phyloP scores from a whole-genome alignment of 30 jellyfish, hydroid and myxozoan genomes.

The Hydractinia echinata region DNA sequence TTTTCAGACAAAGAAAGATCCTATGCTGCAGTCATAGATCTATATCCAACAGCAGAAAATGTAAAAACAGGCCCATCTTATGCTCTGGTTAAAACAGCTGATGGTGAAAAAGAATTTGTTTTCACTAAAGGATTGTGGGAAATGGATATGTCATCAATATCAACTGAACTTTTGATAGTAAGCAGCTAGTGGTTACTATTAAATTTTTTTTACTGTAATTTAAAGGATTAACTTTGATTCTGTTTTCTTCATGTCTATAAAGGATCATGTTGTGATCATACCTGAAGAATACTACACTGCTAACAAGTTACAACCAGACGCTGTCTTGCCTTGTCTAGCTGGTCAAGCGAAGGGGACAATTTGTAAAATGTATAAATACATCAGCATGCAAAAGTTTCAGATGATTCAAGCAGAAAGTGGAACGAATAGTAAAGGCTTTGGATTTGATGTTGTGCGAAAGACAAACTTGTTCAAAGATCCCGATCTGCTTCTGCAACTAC shows the following conservation, averaged over 20 bases:
- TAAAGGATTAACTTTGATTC: background rate
- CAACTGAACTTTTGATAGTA: slow-evolving; percentile 53
- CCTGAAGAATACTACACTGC: slow-evolving; percentile 66
- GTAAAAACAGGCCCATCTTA: background rate
- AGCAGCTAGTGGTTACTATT: background rate
- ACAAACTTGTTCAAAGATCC: slow-evolving; percentile 52
- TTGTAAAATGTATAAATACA: slow-evolving; percentile 49
- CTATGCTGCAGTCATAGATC: slow-evolving; percentile 10
- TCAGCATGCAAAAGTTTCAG: slow-evolving; percentile 5
- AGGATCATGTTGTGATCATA: slow-evolving; percentile 70
- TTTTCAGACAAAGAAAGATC: slow-evolving; percentile 19
- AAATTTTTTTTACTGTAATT: background rate
- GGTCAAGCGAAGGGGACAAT: slow-evolving; percentile 20
- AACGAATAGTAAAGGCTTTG: slow-evolving; percentile 17
- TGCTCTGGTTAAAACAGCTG: slow-evolving; percentile 12
- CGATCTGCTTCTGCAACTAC: slow-evolving; percentile 45
- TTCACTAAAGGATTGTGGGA: slow-evolving; percentile 61
- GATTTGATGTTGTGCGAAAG: slow-evolving; percentile 7
- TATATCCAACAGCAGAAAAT: background rate
- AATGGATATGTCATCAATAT: slow-evolving; percentile 36
- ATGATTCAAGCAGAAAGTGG: slow-evolving; percentile 39
- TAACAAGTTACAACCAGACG: slow-evolving; percentile 17
- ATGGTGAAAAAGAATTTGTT: slow-evolving; percentile 18
- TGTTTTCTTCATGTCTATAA: background rate
- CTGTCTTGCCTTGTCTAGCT: slow-evolving; percentile 44